Base-by-base conservation (phyloP, 2,888 invertebrate species). In the Zaprionus bogoriensis region DNA sequence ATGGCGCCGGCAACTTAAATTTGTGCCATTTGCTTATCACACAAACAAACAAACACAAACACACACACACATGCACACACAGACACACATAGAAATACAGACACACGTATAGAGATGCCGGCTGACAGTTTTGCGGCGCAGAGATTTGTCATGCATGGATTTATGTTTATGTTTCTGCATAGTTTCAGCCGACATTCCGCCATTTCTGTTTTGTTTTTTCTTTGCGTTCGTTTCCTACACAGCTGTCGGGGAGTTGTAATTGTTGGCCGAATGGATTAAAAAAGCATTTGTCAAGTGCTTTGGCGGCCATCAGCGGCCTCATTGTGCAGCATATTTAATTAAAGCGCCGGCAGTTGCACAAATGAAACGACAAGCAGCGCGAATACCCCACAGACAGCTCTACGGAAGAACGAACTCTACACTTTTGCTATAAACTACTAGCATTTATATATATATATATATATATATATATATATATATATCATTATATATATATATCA, bases 81-180 rank as follows among this genome's bases (percentile, higher is more conserved):
- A 36, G 2, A 36, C 20, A 44, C 9, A 14, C 6, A 17, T 30
- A 22, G 12, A 19, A 19, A 47, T 28, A 30, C 23, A 45, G 12
- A 14, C 17, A 22, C 6, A 41, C 14, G 25, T 4, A 46, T n/a
- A 57, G 25, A 53, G 39, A 50, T 36, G 41, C 48, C 58, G 65
- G 50, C 75, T 81, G 81, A 79, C 82, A 83, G 70, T 83, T 82
- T 67, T 78, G 77, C 63, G 81, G 69, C 66, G 67, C 78, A 80
- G 67, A 83, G 77, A 82, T 82, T 82, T 82, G 81, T 82, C 81
- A 82, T 84, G 67, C 77, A 76, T 76, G 84, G 84, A 81, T 77
- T 83, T 81, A 84, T 82, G 79, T 76, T 74, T 77, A 79, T 75
- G 78, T 71, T 71, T 60, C 55, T 59, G 71, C 71, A 74, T 67